A percentile compares a stretch with the other conserved stretches of the same genome.
phyloP scores from a whole-genome alignment of 2,113 vertebrate species.

The Nymphicus hollandicus region DNA sequence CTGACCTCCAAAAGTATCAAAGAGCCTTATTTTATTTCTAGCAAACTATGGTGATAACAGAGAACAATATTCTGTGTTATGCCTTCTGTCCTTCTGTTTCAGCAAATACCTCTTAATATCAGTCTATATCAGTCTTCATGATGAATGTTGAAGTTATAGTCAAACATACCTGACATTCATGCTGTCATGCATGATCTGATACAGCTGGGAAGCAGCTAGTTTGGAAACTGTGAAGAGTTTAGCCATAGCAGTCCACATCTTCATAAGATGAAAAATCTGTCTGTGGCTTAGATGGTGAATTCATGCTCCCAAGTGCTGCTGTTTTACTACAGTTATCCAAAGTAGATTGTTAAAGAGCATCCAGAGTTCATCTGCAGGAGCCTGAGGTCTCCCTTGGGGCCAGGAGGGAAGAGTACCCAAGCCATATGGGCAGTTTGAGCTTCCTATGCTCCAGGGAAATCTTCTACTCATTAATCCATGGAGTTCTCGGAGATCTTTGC shows the following conservation, averaged over 20 bases:
- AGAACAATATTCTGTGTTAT: not conserved
- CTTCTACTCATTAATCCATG: not conserved
- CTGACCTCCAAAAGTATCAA: not conserved
- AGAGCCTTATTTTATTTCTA: not conserved
- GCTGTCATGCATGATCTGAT: not conserved
- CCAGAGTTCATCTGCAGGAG: not conserved
- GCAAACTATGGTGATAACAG: not conserved
- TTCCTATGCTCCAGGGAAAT: rapidly evolving
- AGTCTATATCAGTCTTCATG: not conserved
- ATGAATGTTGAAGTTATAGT: not conserved
- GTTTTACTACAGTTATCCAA: not conserved
- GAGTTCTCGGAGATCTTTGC: not conserved
- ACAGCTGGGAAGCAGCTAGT: not conserved
- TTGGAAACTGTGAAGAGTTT: not conserved
- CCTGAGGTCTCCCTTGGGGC: not conserved
- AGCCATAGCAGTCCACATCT: not conserved
- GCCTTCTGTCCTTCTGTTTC: not conserved
- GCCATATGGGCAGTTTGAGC: not conserved
- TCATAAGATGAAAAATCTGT: not conserved
- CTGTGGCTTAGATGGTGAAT: not conserved
- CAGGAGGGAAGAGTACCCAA: not conserved
- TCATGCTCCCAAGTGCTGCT: not conserved
- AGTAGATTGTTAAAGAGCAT: not conserved
- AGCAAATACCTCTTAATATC: not conserved
- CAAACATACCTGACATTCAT: not conserved